Conservation (phyloP, 2,797 vertebrate genomes). For the Numenius phaeopus region DNA sequence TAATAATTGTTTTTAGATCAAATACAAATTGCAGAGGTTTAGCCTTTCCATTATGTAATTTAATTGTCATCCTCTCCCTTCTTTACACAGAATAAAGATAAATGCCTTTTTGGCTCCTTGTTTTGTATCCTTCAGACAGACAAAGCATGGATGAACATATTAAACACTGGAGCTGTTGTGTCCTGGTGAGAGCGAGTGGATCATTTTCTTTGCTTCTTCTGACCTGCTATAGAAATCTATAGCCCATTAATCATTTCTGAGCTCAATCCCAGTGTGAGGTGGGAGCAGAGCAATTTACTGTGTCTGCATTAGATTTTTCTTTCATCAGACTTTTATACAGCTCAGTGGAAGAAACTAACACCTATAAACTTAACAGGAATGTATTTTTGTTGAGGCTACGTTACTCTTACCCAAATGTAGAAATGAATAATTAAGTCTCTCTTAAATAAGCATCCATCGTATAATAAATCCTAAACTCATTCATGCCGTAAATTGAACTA, state of each 20-base stretch:
- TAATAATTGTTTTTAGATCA: slow-evolving; percentile 6
- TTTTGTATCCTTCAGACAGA: slow-evolving; percentile 6
- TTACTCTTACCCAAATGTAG: slow-evolving; percentile 57
- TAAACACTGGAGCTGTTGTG: slow-evolving; percentile 4
- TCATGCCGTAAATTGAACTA: slow-evolving; percentile 65
- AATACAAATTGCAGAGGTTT: slow-evolving; percentile 27
- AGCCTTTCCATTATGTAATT: slow-evolving; percentile 22
- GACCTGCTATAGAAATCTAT: slow-evolving; percentile 61
- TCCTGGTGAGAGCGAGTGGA: slow-evolving; percentile 35
- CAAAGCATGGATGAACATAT: slow-evolving; percentile 45
- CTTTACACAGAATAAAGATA: slow-evolving; percentile 13
- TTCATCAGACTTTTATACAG: slow-evolving; percentile 61
- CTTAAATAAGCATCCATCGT: slow-evolving; percentile 70
- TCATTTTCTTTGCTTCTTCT: slow-evolving; percentile 60
- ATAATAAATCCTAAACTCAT: slow-evolving; percentile 76
- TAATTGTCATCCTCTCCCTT: slow-evolving; percentile 14
- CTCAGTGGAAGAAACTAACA: slow-evolving; percentile 61
- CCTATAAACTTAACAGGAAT: slow-evolving; percentile 42
- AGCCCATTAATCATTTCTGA: slow-evolving; percentile 66
- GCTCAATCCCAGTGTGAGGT: slow-evolving; percentile 13
- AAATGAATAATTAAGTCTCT: slow-evolving; percentile 74
- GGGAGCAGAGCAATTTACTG: slow-evolving; percentile 67
- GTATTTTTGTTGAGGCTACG: slow-evolving; percentile 57
- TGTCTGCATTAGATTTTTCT: slow-evolving; percentile 64
- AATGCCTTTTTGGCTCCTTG: slow-evolving; percentile 24